A percentile compares a stretch with the other conserved stretches of the same genome.
Conservation (phyloP, 2,797 vertebrate genomes). For the Gobio occitaniae region DNA sequence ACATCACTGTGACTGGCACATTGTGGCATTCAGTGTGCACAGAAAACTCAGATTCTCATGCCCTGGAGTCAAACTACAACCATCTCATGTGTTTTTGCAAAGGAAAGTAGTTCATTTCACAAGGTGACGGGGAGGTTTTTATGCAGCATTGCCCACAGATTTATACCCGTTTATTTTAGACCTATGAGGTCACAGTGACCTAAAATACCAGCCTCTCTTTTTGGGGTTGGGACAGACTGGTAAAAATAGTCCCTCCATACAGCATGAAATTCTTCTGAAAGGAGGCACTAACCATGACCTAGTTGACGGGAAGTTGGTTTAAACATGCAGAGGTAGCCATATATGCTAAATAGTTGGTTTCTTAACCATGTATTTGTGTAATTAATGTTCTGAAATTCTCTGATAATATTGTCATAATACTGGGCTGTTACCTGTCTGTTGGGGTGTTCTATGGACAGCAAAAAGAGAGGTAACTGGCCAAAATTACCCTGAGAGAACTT, state of each 20-base stretch:
- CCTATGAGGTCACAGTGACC: conserved; percentile 47
- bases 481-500: neutral
- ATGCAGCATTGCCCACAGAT: conserved; percentile 30
- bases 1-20: neutral
- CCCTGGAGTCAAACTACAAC: conserved; percentile 14
- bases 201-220: conserved; percentile 48
- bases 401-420: neutral
- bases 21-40: neutral
- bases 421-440: neutral
- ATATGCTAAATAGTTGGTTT: conserved; percentile 29
- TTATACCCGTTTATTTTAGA: conserved; percentile 33
- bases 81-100: conserved; percentile 16
- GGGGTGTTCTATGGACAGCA: neutral
- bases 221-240: conserved; percentile 59
- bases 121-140: conserved; percentile 39
- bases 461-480: neutral
- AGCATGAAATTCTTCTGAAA: conserved; percentile 56
- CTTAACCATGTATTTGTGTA: conserved; percentile 29
- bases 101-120: conserved; percentile 43
- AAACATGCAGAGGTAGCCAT: conserved; percentile 12
- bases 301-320: conserved; percentile 72
- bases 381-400: neutral
- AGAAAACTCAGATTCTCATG: conserved; percentile 18
- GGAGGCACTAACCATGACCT: conserved; percentile 71
- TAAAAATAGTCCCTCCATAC: conserved; percentile 53